Conservation (phyloP, 1,140 invertebrate species). For the Drosophila gunungcola region DNA sequence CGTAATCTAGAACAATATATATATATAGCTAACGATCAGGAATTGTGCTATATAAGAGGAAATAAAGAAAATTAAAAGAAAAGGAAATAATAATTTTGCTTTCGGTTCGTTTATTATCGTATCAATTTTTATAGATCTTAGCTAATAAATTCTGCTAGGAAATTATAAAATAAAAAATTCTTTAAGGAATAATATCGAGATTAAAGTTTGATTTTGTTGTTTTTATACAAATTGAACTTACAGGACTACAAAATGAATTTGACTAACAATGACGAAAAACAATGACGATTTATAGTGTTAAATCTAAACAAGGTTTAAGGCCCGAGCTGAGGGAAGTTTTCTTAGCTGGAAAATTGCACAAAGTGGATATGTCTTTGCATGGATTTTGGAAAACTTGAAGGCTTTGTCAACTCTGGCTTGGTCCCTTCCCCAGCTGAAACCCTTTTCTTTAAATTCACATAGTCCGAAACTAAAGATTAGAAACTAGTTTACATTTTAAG, state of each 20-base stretch:
- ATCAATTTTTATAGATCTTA: slow-evolving; percentile 55
- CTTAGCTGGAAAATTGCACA: slow-evolving; percentile 15
- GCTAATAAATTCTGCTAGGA: slow-evolving; percentile 77
- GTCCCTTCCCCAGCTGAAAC: slow-evolving; percentile 35
- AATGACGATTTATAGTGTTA: slow-evolving; percentile 38
- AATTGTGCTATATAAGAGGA: slow-evolving; percentile 8
- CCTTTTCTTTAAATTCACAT: slow-evolving; percentile 53
- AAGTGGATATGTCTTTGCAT: slow-evolving; percentile 53
- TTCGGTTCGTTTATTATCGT: slow-evolving; percentile 47
- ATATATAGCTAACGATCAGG: slow-evolving; percentile 5
- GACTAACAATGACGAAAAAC: slow-evolving; percentile 39
- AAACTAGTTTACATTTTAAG: slow-evolving; percentile 34
- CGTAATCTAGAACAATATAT: slow-evolving; percentile 5
- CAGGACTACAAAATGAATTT: slow-evolving; percentile 47
- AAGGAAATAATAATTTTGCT: slow-evolving; percentile 50
- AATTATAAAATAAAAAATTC: slow-evolving; percentile 56
- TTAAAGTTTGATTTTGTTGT: slow-evolving; percentile 51
- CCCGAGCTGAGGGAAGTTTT: slow-evolving; percentile 35
- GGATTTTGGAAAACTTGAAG: slow-evolving; percentile 34
- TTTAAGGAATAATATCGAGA: slow-evolving; percentile 64
- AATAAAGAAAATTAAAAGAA: slow-evolving; percentile 33
- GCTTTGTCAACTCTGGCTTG: slow-evolving; percentile 24
- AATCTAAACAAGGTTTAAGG: slow-evolving; percentile 33
- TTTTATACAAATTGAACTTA: slow-evolving; percentile 54
- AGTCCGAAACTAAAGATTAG: slow-evolving; percentile 41